These are phyloP conservation scores for Ciconia nigra DNA, from an alignment of 2,797 vertebrate genomes.

Conservation along the genomic window DNA sequence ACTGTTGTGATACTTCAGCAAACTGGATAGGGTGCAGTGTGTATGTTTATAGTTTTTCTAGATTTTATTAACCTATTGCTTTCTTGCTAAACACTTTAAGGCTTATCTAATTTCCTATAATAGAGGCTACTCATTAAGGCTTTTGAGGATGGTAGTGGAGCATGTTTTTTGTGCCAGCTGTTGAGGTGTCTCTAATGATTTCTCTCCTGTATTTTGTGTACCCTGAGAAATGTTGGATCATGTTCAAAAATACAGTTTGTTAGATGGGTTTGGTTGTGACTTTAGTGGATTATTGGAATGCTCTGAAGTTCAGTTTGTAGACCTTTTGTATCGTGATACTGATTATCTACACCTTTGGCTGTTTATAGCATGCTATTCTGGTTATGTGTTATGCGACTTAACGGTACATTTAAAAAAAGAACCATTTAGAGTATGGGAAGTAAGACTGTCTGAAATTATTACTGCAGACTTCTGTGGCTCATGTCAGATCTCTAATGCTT, in stretches of 20 bases:
- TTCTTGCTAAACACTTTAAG: neutral
- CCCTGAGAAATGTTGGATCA: neutral
- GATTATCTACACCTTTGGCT: neutral
- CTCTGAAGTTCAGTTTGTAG: neutral
- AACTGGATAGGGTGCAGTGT: neutral
- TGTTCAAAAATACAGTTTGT: neutral
- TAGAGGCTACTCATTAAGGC: neutral
- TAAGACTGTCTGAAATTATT: neutral
- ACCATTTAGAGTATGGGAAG: neutral
- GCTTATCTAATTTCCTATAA: neutral
- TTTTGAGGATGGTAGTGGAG: neutral
- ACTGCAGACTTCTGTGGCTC: neutral
- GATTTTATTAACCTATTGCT: neutral
- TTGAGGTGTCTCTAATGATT: neutral
- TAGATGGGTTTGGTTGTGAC: neutral
- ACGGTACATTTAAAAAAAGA: neutral
- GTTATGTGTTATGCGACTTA: neutral
- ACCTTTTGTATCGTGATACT: neutral
- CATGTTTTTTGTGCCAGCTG: neutral
- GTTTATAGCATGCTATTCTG: neutral
- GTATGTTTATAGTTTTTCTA: neutral
- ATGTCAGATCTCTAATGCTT: constrained; percentile 41
- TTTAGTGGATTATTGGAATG: neutral
- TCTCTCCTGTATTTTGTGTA: neutral
- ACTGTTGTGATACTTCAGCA: neutral